phyloP scores from a whole-genome alignment of 2,113 vertebrate genomes.

The Ancistrus triradiatus region DNA sequence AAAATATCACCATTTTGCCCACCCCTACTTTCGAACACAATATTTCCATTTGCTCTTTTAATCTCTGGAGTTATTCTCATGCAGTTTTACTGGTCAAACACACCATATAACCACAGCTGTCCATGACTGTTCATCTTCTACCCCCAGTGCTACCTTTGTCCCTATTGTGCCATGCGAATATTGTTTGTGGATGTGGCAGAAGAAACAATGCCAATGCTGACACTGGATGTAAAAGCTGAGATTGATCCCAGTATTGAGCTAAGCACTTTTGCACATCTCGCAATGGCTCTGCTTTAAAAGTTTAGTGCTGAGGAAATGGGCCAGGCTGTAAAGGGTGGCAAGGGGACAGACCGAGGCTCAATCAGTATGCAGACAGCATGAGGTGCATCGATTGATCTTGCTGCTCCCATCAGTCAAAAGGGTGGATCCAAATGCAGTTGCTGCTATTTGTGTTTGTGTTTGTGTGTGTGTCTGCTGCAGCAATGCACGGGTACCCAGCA shows the following conservation, averaged over 20 bases:
- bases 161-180: conserved; percentile 15
- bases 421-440: conserved; percentile 7
- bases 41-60: too few species aligned
- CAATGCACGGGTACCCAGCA: conserved; percentile 34
- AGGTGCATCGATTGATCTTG: conserved; percentile 26
- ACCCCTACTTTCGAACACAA: too few species aligned
- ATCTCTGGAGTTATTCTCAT: too few species aligned
- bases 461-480: conserved; percentile 15
- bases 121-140: conserved; percentile 19
- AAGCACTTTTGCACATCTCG: not conserved
- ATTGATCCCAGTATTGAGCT: not conserved
- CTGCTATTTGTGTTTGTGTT: conserved; percentile 3
- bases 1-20: too few species aligned
- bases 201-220: not conserved
- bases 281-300: conserved; percentile 27
- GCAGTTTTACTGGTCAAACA: too few species aligned
- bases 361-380: conserved; percentile 39
- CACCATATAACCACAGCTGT: conserved; percentile 3
- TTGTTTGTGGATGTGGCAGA: conserved; percentile 1
- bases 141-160: conserved; percentile 3
- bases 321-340: conserved; percentile 10
- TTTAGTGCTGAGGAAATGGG: conserved; percentile 26
- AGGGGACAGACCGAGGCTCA: conserved; percentile 2
- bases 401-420: conserved; percentile 18
- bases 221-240: conserved; percentile 9